Evolutionary conservation across 2,888 invertebrate species (phyloP).

Genomic region (Acanthosoma haemorrhoidale): DNA sequence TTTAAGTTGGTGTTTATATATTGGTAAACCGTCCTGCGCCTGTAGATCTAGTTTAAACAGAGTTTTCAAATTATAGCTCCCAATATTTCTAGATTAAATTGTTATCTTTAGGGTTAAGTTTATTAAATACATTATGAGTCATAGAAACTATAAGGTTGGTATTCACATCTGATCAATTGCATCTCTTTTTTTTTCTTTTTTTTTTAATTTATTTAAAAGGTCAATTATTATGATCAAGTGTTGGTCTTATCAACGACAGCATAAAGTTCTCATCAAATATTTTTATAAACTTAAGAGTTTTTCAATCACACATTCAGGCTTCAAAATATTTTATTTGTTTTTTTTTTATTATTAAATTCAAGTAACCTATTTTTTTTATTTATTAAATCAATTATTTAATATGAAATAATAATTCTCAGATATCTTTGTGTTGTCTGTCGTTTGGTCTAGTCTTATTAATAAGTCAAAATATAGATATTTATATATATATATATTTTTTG

Average conservation of each 20-base stretch:
- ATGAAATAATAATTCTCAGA: neutral
- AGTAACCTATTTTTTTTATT: too few species aligned
- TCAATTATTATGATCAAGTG: slow-evolving; percentile 30
- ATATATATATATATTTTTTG: neutral
- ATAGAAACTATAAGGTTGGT: slow-evolving; percentile 35
- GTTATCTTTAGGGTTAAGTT: slow-evolving; percentile 29
- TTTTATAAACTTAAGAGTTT: neutral
- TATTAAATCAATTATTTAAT: too few species aligned
- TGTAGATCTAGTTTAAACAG: slow-evolving; percentile 35
- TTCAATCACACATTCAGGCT: too few species aligned
- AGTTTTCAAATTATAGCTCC: slow-evolving; percentile 33
- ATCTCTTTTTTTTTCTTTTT: slow-evolving; percentile 41
- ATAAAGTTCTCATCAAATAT: slow-evolving; percentile 11
- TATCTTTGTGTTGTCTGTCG: slow-evolving; percentile 25
- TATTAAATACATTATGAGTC: slow-evolving; percentile 20
- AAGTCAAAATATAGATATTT: slow-evolving; percentile 25
- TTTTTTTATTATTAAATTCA: too few species aligned
- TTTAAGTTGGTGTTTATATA: slow-evolving; percentile 32
- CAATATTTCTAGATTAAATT: slow-evolving; percentile 32
- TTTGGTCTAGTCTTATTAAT: slow-evolving; percentile 32
- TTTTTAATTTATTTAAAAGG: slow-evolving; percentile 41
- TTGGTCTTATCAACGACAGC: slow-evolving; percentile 29
- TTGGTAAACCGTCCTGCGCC: slow-evolving; percentile 39
- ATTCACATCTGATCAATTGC: slow-evolving; percentile 36
- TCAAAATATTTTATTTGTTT: too few species aligned